These are phyloP conservation scores for Caenorhabditis sp. DNA, from an alignment of 2,888 invertebrate species.

Conservation along the genomic window DNA sequence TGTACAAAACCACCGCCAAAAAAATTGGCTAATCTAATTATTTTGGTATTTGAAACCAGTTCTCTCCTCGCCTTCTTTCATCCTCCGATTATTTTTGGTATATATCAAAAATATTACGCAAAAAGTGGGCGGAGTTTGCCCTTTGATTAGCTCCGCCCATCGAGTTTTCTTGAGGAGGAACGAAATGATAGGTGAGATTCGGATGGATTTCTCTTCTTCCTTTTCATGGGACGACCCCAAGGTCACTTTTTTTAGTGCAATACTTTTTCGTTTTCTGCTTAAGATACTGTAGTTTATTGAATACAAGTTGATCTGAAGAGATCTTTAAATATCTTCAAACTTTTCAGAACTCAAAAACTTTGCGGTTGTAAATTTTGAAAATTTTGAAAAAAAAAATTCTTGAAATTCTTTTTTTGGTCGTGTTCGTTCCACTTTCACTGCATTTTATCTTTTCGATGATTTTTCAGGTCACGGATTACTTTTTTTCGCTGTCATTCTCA, in stretches of 20 bases:
- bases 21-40: neutral
- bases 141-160: neutral
- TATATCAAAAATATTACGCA: neutral
- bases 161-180: neutral
- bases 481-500: conserved; percentile 8
- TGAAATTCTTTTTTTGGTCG: neutral
- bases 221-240: too few species aligned
- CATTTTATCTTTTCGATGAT: neutral
- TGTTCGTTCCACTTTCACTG: neutral
- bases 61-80: neutral
- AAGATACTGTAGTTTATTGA: too few species aligned
- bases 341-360: too few species aligned
- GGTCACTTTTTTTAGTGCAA: neutral
- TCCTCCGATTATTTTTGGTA: neutral
- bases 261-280: neutral
- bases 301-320: too few species aligned
- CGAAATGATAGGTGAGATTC: neutral
- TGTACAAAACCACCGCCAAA: neutral
- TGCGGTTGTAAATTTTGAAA: too few species aligned
- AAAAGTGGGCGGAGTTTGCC: neutral
- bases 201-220: too few species aligned
- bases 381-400: neutral
- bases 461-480: conserved; percentile 1
- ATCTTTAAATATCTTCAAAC: too few species aligned
- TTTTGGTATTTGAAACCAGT: neutral